These are phyloP conservation scores for Rhopalosiphum padi DNA, from an alignment of 1,140 invertebrate species.

Conservation along the genomic window DNA sequence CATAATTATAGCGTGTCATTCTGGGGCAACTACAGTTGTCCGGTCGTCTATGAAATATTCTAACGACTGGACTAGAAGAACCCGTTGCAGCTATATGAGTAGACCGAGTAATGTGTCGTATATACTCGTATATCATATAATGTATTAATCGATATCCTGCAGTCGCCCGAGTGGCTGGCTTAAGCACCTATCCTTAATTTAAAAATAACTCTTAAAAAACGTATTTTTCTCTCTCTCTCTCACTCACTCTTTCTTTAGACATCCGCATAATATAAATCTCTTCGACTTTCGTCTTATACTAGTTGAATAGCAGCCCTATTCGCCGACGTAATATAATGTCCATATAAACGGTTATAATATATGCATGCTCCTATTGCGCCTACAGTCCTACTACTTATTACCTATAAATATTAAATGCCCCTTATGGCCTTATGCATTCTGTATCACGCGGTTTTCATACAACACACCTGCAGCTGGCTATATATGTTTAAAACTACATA, in stretches of 20 bases:
- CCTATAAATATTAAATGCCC: too few species aligned
- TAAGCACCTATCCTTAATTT: neutral
- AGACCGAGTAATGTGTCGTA: neutral
- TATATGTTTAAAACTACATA: neutral
- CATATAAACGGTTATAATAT: too few species aligned
- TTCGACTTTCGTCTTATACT: neutral
- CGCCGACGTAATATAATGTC: neutral
- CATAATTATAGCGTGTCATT: neutral
- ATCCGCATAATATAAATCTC: neutral
- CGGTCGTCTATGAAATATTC: neutral
- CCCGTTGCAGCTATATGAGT: neutral
- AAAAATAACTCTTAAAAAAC: neutral
- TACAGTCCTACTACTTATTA: too few species aligned
- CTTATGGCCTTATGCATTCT: neutral
- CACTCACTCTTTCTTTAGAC: neutral
- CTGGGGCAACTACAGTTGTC: neutral
- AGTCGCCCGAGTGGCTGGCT: neutral
- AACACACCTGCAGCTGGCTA: neutral
- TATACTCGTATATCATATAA: neutral
- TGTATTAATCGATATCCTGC: neutral
- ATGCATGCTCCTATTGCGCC: too few species aligned
- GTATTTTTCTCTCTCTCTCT: neutral
- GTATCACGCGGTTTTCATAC: neutral
- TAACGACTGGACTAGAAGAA: neutral
- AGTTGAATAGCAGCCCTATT: neutral